Evolutionary conservation across 2,797 vertebrate genomes (phyloP).

Genomic region (Distichodus sexfasciatus): DNA sequence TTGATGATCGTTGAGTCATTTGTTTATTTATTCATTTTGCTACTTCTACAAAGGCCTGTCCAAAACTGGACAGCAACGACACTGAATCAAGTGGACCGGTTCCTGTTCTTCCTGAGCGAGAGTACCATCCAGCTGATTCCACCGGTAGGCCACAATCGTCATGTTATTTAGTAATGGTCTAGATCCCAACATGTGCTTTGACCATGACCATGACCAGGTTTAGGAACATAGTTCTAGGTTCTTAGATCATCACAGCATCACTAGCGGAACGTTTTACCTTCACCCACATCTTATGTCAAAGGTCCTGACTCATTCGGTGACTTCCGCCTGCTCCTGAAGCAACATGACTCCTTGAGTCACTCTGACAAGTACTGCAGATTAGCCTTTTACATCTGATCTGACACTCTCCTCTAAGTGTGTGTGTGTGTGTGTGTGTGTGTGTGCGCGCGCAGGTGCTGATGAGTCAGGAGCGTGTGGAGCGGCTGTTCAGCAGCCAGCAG

Average conservation of each 20-base stretch:
- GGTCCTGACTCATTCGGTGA: not conserved
- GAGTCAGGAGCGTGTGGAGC: conserved; percentile 71
- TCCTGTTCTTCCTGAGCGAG: conserved; percentile 73
- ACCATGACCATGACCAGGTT: too few relatives aligned
- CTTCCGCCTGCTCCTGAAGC: not conserved
- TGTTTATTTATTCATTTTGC: not conserved
- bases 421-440: not conserved
- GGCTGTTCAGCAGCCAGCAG: conserved; percentile 70
- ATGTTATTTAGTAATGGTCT: too few relatives aligned
- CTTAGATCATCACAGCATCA: too few relatives aligned
- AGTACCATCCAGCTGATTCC: conserved; percentile 65
- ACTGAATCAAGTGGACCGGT: conserved; percentile 69
- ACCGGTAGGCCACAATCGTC: conserved; percentile 61
- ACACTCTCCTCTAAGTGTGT: not conserved
- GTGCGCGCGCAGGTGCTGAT: conserved; percentile 64
- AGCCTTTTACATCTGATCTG: not conserved
- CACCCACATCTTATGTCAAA: too few relatives aligned
- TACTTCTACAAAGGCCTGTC: conserved; percentile 58
- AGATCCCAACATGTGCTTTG: too few relatives aligned
- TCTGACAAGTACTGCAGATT: not conserved
- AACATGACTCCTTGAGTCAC: not conserved
- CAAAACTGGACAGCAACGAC: conserved; percentile 67
- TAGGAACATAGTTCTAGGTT: too few relatives aligned
- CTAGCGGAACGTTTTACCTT: too few relatives aligned
- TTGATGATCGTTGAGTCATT: not conserved